Conservation (phyloP, 2,888 invertebrate species). For the Macrophya alboannulata region DNA sequence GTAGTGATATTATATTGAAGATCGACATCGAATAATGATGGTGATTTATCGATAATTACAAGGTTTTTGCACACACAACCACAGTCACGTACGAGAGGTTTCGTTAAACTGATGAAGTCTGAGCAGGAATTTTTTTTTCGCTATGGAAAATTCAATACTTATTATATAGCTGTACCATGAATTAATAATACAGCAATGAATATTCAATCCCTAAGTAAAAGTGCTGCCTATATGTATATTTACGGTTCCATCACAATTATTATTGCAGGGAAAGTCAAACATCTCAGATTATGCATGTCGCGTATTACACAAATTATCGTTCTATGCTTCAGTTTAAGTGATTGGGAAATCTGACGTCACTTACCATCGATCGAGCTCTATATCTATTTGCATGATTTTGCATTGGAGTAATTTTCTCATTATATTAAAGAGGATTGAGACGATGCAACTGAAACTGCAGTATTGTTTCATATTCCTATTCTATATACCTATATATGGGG, state of each 20-base stretch:
- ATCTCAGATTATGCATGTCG: too few species aligned
- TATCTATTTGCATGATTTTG: not conserved
- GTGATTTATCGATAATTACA: not conserved
- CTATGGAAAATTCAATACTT: not conserved
- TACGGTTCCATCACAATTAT: not conserved
- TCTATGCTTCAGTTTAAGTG: not conserved
- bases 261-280: too few species aligned
- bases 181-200: too few species aligned
- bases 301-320: too few species aligned
- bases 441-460: not conserved
- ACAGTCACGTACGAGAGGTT: not conserved
- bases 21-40: too few species aligned
- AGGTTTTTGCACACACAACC: not conserved
- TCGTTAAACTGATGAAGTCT: not conserved
- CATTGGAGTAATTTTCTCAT: not conserved
- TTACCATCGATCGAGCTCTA: not conserved
- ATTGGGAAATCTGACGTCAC: not conserved
- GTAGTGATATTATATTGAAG: too few species aligned
- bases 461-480: too few species aligned
- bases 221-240: too few species aligned
- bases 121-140: not conserved
- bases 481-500: too few species aligned
- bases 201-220: too few species aligned
- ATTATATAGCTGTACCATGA: not conserved
- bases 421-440: not conserved